Evolutionary conservation across 2,113 vertebrate genomes (phyloP).

Genomic region (Danionella cerebrum): DNA sequence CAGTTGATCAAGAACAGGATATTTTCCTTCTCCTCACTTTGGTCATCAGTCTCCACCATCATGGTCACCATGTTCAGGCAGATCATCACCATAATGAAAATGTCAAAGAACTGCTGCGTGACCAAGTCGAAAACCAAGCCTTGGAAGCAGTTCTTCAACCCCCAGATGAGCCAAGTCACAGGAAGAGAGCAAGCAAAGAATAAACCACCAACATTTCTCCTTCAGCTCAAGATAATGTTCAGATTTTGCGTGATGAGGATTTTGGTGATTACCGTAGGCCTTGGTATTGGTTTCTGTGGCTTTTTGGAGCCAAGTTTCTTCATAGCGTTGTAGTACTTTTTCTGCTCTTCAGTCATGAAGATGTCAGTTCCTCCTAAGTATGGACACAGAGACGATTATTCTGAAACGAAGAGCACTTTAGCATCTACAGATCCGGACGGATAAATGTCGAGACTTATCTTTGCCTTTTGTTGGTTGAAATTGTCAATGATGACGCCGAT

Average conservation of each 20-base stretch:
- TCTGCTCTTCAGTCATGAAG: conserved; percentile 97
- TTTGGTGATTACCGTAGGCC: conserved; percentile 69
- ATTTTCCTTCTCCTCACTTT: conserved; percentile 69
- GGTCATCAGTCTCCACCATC: conserved; percentile 94
- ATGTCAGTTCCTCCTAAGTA: conserved; percentile 92
- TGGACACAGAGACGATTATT: conserved; percentile 48
- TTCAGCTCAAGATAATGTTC: too few species aligned
- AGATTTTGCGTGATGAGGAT: too few species aligned
- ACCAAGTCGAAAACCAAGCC: conserved; percentile 84
- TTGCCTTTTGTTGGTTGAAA: conserved; percentile 88
- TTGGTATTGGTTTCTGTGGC: conserved; percentile 87
- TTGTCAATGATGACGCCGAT: conserved; percentile 84
- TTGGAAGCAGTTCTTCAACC: conserved; percentile 72
- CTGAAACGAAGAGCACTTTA: not conserved
- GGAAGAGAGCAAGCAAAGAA: not conserved
- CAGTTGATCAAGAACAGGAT: conserved; percentile 80
- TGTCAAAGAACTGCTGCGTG: conserved; percentile 83
- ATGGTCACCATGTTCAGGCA: conserved; percentile 97
- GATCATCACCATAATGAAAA: conserved; percentile 90
- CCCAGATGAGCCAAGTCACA: conserved; percentile 24
- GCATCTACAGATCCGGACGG: not conserved
- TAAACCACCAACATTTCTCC: too few species aligned
- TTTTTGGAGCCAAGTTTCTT: conserved; percentile 94
- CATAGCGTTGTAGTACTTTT: conserved; percentile 97
- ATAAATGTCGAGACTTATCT: conserved; percentile 70